Evolutionary conservation across 2,888 invertebrate species (phyloP).

Genomic region (Nycteola revayana): DNA sequence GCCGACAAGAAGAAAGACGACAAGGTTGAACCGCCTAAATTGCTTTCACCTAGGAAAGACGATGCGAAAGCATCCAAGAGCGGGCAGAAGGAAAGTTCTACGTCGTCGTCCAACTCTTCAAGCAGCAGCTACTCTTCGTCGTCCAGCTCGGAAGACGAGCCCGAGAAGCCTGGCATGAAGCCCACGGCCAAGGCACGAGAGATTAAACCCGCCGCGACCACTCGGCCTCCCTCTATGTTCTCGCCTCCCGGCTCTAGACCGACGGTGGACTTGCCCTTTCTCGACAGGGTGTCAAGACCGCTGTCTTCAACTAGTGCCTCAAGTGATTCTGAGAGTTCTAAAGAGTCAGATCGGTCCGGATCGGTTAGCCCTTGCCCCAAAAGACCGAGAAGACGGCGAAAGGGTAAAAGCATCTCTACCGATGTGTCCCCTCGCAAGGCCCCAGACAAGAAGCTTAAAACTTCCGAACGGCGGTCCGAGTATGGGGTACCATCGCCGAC

Average conservation of each 20-base stretch:
- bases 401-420: constrained; percentile 60
- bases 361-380: constrained; percentile 68
- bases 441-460: constrained; percentile 92
- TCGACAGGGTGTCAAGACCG: constrained; percentile 89
- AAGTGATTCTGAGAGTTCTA: constrained; percentile 82
- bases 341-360: constrained; percentile 61
- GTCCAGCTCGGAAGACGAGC: constrained; percentile 83
- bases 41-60: constrained; percentile 71
- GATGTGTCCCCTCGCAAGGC: constrained; percentile 81
- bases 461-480: constrained; percentile 90
- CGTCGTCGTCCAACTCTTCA: constrained; percentile 79
- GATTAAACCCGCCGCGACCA: constrained; percentile 57
- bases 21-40: constrained; percentile 52
- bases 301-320: constrained; percentile 84
- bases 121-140: constrained; percentile 82
- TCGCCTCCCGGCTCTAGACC: constrained; percentile 74
- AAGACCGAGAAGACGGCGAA: constrained; percentile 67
- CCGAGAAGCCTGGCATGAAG: constrained; percentile 59
- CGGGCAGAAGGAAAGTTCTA: constrained; percentile 65
- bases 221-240: constrained; percentile 63
- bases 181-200: constrained; percentile 70
- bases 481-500: constrained; percentile 86
- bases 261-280: constrained; percentile 89
- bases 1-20: constrained; percentile 66
- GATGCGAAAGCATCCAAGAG: constrained; percentile 57